phyloP scores from a whole-genome alignment of 2,888 invertebrate species.

The Ametastegia equiseti region DNA sequence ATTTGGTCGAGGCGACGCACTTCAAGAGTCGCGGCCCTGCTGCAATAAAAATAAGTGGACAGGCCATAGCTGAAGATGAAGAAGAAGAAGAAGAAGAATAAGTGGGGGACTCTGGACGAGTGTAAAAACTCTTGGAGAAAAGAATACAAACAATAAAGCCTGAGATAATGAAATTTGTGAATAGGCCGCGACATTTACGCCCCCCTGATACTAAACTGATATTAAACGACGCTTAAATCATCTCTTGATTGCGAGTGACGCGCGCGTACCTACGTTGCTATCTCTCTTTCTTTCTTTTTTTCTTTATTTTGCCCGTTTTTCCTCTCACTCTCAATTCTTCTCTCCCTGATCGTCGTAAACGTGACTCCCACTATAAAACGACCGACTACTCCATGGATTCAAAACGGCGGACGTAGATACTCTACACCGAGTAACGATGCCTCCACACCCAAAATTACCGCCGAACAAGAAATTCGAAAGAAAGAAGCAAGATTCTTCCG shows the following conservation, averaged over 20 bases:
- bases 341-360: conserved; percentile 29
- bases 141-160: conserved; percentile 35
- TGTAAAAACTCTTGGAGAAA: background rate
- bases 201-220: conserved; percentile 45
- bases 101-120: background rate
- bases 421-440: background rate
- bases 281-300: background rate
- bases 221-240: conserved; percentile 46
- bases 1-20: background rate
- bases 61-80: background rate
- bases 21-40: background rate
- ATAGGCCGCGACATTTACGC: conserved; percentile 45
- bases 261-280: conserved; percentile 10
- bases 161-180: conserved; percentile 44
- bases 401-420: conserved; percentile 14
- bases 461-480: background rate
- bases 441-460: background rate
- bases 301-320: background rate
- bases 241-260: conserved; percentile 47
- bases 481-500: too few species aligned
- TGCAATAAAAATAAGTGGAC: background rate
- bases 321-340: background rate
- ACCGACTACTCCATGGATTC: conserved; percentile 2
- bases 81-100: background rate
- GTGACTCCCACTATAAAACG: conserved; percentile 35